Conservation (phyloP, 2,888 invertebrate genomes). For the Drosophila setosimentum region DNA sequence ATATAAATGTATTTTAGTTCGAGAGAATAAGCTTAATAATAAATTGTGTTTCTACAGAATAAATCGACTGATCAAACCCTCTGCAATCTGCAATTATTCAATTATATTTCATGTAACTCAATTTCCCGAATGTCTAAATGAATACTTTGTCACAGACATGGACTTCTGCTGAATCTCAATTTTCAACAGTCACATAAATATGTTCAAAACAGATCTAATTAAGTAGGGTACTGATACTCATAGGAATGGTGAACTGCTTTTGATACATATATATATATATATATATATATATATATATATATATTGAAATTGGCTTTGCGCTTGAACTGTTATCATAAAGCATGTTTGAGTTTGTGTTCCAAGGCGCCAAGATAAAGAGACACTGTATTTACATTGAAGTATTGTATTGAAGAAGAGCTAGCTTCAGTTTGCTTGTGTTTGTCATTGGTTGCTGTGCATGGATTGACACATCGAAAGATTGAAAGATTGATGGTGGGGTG, state of each 20-base stretch:
- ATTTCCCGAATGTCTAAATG: slow-evolving; percentile 9
- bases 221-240: background rate
- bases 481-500: slow-evolving; percentile 12
- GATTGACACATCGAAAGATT: slow-evolving; percentile 31
- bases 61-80: background rate
- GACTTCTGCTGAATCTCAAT: slow-evolving; percentile 25
- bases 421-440: slow-evolving; percentile 4
- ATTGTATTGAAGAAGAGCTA: slow-evolving; percentile 7
- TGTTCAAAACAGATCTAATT: background rate
- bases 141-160: slow-evolving; percentile 4
- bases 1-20: background rate
- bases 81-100: background rate
- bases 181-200: background rate
- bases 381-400: background rate
- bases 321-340: slow-evolving; percentile 46
- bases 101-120: background rate
- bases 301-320: slow-evolving; percentile 43
- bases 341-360: slow-evolving; percentile 17
- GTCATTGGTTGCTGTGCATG: slow-evolving; percentile 33
- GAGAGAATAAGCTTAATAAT: background rate
- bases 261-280: background rate
- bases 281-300: background rate
- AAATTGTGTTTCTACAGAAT: background rate
- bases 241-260: background rate
- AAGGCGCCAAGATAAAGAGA: slow-evolving; percentile 37